phyloP scores from a whole-genome alignment of 1,140 invertebrate species.

The Temnothorax curvispinosus region DNA sequence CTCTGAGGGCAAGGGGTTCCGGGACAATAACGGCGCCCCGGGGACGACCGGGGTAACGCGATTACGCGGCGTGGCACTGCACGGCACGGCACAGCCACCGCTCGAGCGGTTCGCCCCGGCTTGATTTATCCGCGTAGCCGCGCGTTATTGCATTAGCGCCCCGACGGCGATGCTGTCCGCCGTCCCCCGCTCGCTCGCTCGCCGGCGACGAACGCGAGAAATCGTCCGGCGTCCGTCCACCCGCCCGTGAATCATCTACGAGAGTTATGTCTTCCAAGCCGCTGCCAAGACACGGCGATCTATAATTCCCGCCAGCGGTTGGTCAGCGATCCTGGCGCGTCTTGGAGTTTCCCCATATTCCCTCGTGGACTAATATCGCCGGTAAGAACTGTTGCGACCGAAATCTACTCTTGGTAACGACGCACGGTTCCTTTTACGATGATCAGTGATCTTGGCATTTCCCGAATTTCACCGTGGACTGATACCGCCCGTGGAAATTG shows the following conservation, averaged over 20 bases:
- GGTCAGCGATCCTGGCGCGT: slow-evolving; percentile 49
- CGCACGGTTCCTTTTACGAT: neutral
- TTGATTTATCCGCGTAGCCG: slow-evolving; percentile 83
- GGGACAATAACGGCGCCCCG: slow-evolving; percentile 77
- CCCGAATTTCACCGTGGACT: neutral
- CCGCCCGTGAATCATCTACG: slow-evolving; percentile 75
- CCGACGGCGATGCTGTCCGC: slow-evolving; percentile 59
- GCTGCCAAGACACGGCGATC: slow-evolving; percentile 63
- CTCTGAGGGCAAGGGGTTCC: slow-evolving; percentile 1
- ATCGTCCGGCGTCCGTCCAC: slow-evolving; percentile 61
- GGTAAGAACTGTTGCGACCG: neutral
- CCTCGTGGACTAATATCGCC: slow-evolving; percentile 1
- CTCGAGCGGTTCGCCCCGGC: slow-evolving; percentile 70
- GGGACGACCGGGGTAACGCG: slow-evolving; percentile 79
- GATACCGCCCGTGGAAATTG: neutral
- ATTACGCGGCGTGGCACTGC: slow-evolving; percentile 77
- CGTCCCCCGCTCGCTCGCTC: slow-evolving; percentile 50
- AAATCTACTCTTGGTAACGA: neutral
- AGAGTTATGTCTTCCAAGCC: slow-evolving; percentile 74
- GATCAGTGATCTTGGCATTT: neutral
- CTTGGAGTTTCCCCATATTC: neutral
- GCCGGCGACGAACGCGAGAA: slow-evolving; percentile 55
- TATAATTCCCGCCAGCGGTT: slow-evolving; percentile 37
- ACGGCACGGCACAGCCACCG: slow-evolving; percentile 19
- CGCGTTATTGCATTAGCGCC: slow-evolving; percentile 83